Evolutionary conservation across 2,888 invertebrate species (phyloP), one percentile per base, ranked within the genome.

Genomic region (Drymonia ruficornis): DNA sequence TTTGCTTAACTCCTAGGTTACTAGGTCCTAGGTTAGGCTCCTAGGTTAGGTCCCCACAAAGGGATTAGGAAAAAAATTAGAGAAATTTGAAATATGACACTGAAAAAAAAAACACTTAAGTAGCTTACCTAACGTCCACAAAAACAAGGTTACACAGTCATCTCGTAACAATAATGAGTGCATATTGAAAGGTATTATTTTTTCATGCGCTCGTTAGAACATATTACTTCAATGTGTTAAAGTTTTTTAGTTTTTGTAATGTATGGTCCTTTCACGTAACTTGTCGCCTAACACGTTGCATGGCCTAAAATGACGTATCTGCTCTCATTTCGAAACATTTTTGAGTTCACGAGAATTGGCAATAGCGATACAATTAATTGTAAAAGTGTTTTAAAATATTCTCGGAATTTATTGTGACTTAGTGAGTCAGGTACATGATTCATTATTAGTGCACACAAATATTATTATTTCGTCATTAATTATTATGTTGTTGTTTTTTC

Each of bases 241-340:
- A 40, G 15, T 40, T 34, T 34, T 34, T 38, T 19, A 19, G 5
- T 2, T 43, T 43, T 11, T 19, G 18, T 11, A 19, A 43, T 19
- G 2, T 43, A 19, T 13, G 19, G 19, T 43, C 43, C 19, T 43
- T 19, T 19, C 19, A 16, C 40, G 16, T 16, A 15, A 16, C 54
- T 48, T 59, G 50, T 56, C 61, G 52, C 51, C 43, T 51, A 43
- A 44, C 31, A 56, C 55, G 52, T 51, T 54, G 52, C n/a, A 19
- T 23, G 11, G 52, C 52, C 57, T 63, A 47, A 58, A 58, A 46
- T 61, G 18, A 45, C 15, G 50, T 34, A 52, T 42, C 38, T 49
- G 64, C 42, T 55, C 55, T 55, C 43, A 53, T 66, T 67, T 56
- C 67, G 50, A 49, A 61, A 63, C 12, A 8, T 60, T 53, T 61